phyloP scores from a whole-genome alignment of 2,888 invertebrate species.

The Drosophila eohydei region DNA sequence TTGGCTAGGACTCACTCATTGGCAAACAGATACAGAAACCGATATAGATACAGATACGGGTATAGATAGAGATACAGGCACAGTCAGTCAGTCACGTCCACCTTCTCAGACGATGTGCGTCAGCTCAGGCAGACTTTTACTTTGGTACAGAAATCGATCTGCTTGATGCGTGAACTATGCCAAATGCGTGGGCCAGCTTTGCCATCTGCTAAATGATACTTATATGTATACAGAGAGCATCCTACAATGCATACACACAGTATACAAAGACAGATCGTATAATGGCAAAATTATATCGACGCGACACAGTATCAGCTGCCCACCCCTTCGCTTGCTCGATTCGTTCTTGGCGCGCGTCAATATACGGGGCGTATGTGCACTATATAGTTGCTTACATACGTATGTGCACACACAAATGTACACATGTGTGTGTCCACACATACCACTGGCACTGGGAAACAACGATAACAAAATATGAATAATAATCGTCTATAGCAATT shows the following conservation, averaged over 20 bases:
- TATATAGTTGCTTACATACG: constrained; percentile 4
- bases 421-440: neutral
- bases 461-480: constrained; percentile 26
- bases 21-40: neutral
- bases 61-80: neutral
- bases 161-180: constrained; percentile 49
- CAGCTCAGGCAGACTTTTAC: constrained; percentile 17
- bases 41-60: neutral
- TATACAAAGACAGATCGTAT: neutral
- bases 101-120: constrained; percentile 40
- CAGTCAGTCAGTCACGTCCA: constrained; percentile 1
- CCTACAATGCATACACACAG: neutral
- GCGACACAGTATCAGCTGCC: neutral
- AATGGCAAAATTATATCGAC: constrained; percentile 5
- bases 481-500: constrained; percentile 40
- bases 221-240: neutral
- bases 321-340: neutral
- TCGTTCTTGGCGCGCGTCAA: constrained; percentile 20
- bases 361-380: constrained; percentile 43
- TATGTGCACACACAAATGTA: neutral
- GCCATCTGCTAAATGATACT: constrained; percentile 24
- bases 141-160: constrained; percentile 55
- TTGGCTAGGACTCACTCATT: constrained; percentile 42
- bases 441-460: constrained; percentile 12
- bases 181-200: constrained; percentile 49